Conservation (phyloP, 2,888 invertebrate species). For the Leptinotarsa tumamoca region DNA sequence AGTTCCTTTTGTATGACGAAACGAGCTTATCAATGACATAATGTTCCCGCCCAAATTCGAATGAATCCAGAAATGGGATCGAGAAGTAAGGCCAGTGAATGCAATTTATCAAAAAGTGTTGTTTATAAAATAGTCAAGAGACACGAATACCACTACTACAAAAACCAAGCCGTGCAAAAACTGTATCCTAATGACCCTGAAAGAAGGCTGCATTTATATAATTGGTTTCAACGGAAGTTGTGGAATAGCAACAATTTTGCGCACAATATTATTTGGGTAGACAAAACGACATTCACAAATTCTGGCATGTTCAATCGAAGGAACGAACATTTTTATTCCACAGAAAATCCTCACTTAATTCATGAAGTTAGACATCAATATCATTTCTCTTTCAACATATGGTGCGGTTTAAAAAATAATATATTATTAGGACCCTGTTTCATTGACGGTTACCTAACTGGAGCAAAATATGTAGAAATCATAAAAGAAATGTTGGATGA, state of each 20-base stretch:
- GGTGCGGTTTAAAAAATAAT: too few species aligned
- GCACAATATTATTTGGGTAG: slow-evolving; percentile 2
- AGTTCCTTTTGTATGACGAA: too few species aligned
- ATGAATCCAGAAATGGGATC: neutral
- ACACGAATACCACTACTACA: neutral
- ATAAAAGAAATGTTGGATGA: too few species aligned
- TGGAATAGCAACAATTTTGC: neutral
- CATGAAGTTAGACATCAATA: too few species aligned
- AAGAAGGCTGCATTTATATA: neutral
- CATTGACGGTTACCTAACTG: too few species aligned
- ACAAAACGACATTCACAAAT: neutral
- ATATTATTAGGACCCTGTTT: too few species aligned
- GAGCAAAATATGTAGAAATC: too few species aligned
- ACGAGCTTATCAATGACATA: slow-evolving; percentile 4
- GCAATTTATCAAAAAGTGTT: slow-evolving; percentile 23
- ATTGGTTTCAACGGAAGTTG: too few species aligned
- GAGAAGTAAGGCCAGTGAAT: slow-evolving; percentile 13
- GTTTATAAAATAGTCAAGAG: slow-evolving; percentile 20
- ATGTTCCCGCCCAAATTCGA: neutral
- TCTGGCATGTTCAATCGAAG: too few species aligned
- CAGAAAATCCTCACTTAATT: too few species aligned
- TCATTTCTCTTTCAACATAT: too few species aligned
- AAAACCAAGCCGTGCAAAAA: slow-evolving; percentile 6
- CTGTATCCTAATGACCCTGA: neutral
- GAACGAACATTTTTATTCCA: too few species aligned